These are phyloP conservation scores for Dallia pectoralis DNA, from an alignment of 2,797 vertebrate species.

Conservation along the genomic window DNA sequence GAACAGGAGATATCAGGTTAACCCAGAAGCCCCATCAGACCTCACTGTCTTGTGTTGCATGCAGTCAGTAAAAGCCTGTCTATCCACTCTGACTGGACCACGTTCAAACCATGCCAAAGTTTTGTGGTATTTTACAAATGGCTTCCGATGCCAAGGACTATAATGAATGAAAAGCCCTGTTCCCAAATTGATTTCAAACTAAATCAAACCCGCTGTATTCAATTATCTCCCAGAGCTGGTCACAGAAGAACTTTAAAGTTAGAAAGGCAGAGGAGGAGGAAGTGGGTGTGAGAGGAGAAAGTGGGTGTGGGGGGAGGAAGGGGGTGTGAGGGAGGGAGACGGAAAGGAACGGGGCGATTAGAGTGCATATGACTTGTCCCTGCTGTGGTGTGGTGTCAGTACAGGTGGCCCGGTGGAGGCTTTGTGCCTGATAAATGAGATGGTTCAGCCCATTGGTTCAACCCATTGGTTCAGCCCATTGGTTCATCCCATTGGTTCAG, in stretches of 20 bases:
- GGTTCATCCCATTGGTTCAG: conserved; percentile 64
- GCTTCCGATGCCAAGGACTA: conserved; percentile 68
- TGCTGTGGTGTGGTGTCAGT: conserved; percentile 63
- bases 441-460: conserved; percentile 73
- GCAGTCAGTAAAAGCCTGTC: conserved; percentile 43
- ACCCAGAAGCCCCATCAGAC: neutral
- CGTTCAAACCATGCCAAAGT: conserved; percentile 64
- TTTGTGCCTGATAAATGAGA: conserved; percentile 72
- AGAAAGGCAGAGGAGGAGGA: conserved; percentile 46
- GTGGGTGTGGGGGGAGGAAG: conserved; percentile 5
- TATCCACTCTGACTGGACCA: conserved; percentile 66
- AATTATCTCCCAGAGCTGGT: conserved; percentile 70
- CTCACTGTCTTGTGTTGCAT: conserved; percentile 44
- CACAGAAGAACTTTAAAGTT: conserved; percentile 72
- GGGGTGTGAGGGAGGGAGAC: too few relatives aligned
- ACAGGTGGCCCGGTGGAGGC: conserved; percentile 72
- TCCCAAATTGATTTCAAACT: conserved; percentile 78
- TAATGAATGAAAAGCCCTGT: conserved; percentile 77
- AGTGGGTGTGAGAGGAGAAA: too few relatives aligned
- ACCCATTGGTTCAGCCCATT: too few relatives aligned
- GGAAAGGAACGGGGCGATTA: conserved; percentile 18
- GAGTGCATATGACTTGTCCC: conserved; percentile 46
- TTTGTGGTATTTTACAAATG: conserved; percentile 71
- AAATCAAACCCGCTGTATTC: conserved; percentile 74
- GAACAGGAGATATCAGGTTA: too few relatives aligned